Percentiles rank a stretch among this genome's conserved stretches.
Evolutionary conservation across 23 tunicate species (phyloP).

Genomic region (Aplidium turbinatum): DNA sequence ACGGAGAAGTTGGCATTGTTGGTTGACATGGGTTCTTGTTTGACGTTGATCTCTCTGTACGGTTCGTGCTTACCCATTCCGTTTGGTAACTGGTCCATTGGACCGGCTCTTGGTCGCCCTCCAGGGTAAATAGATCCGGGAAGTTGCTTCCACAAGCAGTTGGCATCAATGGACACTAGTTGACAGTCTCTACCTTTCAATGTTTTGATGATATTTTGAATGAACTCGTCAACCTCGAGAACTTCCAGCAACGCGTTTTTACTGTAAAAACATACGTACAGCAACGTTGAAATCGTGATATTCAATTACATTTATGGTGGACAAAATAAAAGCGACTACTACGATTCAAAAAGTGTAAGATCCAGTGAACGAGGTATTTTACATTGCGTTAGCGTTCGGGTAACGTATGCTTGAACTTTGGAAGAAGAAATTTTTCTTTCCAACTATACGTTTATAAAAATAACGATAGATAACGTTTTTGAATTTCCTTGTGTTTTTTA

Average conservation of each 20-base stretch:
- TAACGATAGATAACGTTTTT: too few relatives aligned
- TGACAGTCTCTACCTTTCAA: constrained; percentile 40
- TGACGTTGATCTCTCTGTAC: background rate
- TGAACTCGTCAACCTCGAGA: constrained; percentile 72
- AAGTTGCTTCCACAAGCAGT: constrained; percentile 60
- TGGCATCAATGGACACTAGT: constrained; percentile 59
- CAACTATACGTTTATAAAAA: too few relatives aligned
- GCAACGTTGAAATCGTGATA: too few relatives aligned
- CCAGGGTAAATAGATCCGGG: background rate
- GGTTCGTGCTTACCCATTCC: background rate
- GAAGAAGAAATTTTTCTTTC: too few relatives aligned
- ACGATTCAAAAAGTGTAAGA: too few relatives aligned
- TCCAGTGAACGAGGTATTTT: too few relatives aligned
- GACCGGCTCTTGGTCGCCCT: background rate
- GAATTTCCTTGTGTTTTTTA: too few relatives aligned
- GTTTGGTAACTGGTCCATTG: background rate
- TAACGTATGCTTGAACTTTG: too few relatives aligned
- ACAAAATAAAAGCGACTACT: too few relatives aligned
- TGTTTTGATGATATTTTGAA: constrained; percentile 55
- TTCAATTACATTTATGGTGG: too few relatives aligned
- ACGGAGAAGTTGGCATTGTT: constrained; percentile 1
- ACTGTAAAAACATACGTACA: too few relatives aligned
- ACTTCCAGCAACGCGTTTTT: constrained; percentile 62
- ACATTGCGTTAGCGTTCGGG: too few relatives aligned
- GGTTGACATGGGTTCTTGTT: constrained; percentile 17